Evolutionary conservation across 2,888 invertebrate genomes (phyloP).

Genomic region (Carabus problematicus): DNA sequence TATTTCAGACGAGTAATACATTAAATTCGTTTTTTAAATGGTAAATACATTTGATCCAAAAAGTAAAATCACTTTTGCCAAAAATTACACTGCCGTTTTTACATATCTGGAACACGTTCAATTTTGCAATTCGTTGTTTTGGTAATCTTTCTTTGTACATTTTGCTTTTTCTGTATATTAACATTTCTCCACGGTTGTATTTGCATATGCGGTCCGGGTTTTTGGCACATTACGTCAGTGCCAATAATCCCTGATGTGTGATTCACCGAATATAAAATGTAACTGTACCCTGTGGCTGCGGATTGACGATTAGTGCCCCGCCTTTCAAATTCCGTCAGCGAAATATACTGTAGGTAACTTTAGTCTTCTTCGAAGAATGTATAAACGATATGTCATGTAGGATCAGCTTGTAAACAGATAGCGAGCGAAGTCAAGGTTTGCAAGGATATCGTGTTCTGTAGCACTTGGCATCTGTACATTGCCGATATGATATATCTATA

Average conservation of each 20-base stretch:
- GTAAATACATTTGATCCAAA: no score
- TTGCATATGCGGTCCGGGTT: constrained; percentile 13
- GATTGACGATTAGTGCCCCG: neutral
- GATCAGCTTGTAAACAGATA: no score
- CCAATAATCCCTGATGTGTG: neutral
- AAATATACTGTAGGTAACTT: constrained; percentile 9
- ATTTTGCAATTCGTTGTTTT: constrained; percentile 7
- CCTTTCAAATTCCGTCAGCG: constrained; percentile 7
- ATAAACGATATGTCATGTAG: no score
- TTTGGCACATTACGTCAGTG: neutral
- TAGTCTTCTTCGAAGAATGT: no score
- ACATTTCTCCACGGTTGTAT: constrained; percentile 4
- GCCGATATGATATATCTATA: no score
- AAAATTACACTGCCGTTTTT: neutral
- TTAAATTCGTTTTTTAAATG: no score
- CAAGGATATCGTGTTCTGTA: no score
- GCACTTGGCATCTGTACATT: no score
- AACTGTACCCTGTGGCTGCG: constrained; percentile 6
- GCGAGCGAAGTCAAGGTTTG: no score
- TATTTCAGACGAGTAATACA: no score
- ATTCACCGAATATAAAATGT: neutral
- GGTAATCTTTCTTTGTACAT: no score
- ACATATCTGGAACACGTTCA: constrained; percentile 10
- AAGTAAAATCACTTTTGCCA: no score
- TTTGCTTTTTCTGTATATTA: constrained; percentile 3